Evolutionary conservation across 2,113 vertebrate species (phyloP), one percentile per base, ranked within the genome.

Genomic region (Tricholaema leucomelas): DNA sequence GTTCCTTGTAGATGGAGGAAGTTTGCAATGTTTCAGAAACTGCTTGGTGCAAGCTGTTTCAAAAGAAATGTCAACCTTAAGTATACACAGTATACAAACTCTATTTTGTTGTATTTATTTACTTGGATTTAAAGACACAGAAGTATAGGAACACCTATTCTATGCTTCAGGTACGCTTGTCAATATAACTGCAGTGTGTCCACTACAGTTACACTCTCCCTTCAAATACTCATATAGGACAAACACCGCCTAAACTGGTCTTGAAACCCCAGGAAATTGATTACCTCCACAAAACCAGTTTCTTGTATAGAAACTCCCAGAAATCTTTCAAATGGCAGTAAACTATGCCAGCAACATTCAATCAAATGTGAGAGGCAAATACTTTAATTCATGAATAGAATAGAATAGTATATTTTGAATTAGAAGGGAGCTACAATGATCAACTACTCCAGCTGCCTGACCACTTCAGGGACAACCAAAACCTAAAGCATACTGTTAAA

Each of bases 11-110:
- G n/a, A 78, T 8, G n/a, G 38, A 73, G 25, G 33, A 81, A 85
- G 38, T 92, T 65, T 44, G 25, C 17, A 73, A 15, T 33, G 59
- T 85, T 87, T 93, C 79, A 89, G 54, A 88, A 92, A 92, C 60
- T 46, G n/a, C 67, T 87, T 90, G 27, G 13, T 93, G 31, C 5
- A 55, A 78, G 23, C 3, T 64, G 23, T 70, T 95, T 88, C 64
- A 76, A 66, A 87, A 11, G 33, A 10, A 56, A 69, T 61, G 42
- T 30, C 19, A 81, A 33, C 13, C 71, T 76, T 88, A 78, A n/a
- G 48, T 69, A 76, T 33, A 55, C 17, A 15, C 44, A 40, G 23
- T 59, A 54, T 55, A 18, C 2, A 60, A 88, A 81, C 5, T 82
- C 74, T 71, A 6, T 72, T 78, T 78, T 18, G 80, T 59, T 74